phyloP scores from a whole-genome alignment of 2,113 vertebrate genomes.

The Cyprinodon brontotheroides region DNA sequence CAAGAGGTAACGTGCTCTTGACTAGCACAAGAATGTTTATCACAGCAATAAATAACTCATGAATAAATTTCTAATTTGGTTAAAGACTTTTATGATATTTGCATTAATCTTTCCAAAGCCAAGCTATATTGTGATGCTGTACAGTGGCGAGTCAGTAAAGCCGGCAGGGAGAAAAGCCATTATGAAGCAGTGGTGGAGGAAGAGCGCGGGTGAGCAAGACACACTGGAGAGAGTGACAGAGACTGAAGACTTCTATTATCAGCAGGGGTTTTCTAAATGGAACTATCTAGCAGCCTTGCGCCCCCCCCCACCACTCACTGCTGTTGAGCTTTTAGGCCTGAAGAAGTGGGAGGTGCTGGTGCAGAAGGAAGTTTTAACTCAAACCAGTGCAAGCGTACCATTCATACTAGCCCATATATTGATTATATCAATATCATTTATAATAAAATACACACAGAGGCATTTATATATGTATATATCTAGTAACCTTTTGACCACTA shows the following conservation, averaged over 20 bases:
- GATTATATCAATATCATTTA: background rate
- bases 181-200: slow-evolving; percentile 42
- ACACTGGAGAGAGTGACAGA: slow-evolving; percentile 59
- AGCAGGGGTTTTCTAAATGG: slow-evolving; percentile 68
- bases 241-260: slow-evolving; percentile 75
- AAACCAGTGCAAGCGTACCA: background rate
- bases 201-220: slow-evolving; percentile 23
- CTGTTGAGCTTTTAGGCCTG: slow-evolving; percentile 56
- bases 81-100: slow-evolving; percentile 14
- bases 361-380: background rate
- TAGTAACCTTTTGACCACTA: background rate
- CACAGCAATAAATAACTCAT: background rate
- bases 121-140: slow-evolving; percentile 16
- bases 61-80: background rate
- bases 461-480: background rate
- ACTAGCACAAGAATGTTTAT: background rate
- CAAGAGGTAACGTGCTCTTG: background rate
- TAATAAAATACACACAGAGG: slow-evolving; percentile 2
- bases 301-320: slow-evolving; percentile 45
- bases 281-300: slow-evolving; percentile 64
- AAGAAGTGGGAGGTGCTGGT: background rate
- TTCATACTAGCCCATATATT: background rate
- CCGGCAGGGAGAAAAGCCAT: slow-evolving; percentile 45
- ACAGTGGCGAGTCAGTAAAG: slow-evolving; percentile 26
- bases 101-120: background rate